phyloP scores from a whole-genome alignment of 2,888 invertebrate genomes.

The Stenchaetothrips biformis region DNA sequence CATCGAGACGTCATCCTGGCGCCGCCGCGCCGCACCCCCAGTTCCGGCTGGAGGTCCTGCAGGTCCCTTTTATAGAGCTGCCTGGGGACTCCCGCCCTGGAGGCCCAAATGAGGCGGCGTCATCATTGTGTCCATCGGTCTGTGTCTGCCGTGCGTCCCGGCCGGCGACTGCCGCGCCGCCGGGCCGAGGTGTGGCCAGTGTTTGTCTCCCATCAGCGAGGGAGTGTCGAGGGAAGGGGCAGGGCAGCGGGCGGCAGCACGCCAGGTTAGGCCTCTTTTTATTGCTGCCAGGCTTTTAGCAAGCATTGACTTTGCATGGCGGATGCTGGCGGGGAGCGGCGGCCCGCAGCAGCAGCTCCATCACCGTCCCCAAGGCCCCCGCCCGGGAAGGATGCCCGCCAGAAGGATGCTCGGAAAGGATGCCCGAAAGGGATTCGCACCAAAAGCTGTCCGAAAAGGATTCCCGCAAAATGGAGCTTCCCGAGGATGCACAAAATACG shows the following conservation, averaged over 20 bases:
- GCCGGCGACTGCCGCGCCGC: neutral
- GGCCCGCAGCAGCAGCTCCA: neutral
- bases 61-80: neutral
- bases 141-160: neutral
- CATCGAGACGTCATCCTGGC: no score
- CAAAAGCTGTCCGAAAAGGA: no score
- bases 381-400: no score
- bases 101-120: conserved; percentile 2
- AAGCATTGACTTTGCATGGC: conserved; percentile 4
- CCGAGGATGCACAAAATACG: no score
- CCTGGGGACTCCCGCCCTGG: neutral
- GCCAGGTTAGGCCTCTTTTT: no score
- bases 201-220: conserved; percentile 3
- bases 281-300: neutral
- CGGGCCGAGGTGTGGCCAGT: neutral
- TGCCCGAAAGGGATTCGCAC: no score
- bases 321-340: neutral
- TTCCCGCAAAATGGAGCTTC: no score
- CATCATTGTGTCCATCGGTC: conserved; percentile 14
- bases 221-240: neutral
- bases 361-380: neutral
- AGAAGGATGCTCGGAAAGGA: no score
- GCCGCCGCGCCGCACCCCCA: neutral
- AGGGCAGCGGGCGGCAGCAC: no score
- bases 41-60: neutral